Evolutionary conservation across 2,113 vertebrate genomes (phyloP).

Genomic region (Brienomyrus brachyistius): DNA sequence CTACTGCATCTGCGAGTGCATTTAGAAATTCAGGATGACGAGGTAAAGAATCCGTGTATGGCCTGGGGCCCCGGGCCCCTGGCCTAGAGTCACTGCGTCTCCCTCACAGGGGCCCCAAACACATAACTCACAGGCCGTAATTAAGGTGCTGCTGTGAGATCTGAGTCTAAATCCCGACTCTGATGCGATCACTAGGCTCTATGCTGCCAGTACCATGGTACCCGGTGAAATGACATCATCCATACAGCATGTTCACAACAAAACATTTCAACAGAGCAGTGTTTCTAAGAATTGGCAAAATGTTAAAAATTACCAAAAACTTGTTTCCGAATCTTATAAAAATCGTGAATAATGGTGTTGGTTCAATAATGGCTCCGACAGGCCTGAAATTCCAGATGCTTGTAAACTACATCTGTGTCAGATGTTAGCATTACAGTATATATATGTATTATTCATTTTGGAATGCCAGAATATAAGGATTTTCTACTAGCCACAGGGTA

Average conservation of each 20-base stretch:
- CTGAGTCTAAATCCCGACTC: slow-evolving; percentile 56
- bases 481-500: slow-evolving; percentile 55
- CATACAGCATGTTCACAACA: neutral
- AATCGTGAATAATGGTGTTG: neutral
- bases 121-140: slow-evolving; percentile 73
- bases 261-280: neutral
- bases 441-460: slow-evolving; percentile 48
- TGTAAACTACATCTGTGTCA: slow-evolving; percentile 27
- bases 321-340: neutral
- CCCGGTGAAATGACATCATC: slow-evolving; percentile 4
- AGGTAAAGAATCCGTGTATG: slow-evolving; percentile 61
- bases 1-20: slow-evolving; percentile 59
- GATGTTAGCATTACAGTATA: slow-evolving; percentile 33
- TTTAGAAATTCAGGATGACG: slow-evolving; percentile 69
- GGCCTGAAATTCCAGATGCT: neutral
- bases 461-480: slow-evolving; percentile 53
- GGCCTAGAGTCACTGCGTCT: slow-evolving; percentile 56
- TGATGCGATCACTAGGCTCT: slow-evolving; percentile 63
- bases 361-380: neutral
- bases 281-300: neutral
- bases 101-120: slow-evolving; percentile 67
- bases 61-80: too few relatives aligned
- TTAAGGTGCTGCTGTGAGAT: slow-evolving; percentile 70
- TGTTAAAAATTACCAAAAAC: neutral
- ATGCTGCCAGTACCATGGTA: slow-evolving; percentile 44